A percentile compares a stretch with the other conserved stretches of the same genome.
These are phyloP conservation scores for Octopus bimaculoides DNA, from an alignment of 1,140 invertebrate genomes.

Conservation along the genomic window DNA sequence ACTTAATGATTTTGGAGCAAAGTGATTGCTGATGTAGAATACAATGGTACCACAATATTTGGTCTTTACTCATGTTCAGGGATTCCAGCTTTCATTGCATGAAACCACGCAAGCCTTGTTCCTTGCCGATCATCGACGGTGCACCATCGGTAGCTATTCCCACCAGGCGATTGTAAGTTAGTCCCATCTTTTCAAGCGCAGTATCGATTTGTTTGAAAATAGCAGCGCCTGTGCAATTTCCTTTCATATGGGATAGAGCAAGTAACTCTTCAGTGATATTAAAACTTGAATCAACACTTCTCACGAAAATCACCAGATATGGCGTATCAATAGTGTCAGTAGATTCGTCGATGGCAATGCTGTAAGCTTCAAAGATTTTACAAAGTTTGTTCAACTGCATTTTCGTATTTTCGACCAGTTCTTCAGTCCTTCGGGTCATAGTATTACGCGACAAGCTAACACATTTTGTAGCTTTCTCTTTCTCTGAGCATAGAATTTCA, in stretches of 20 bases:
- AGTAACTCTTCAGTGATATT: slow-evolving; percentile 1
- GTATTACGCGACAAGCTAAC: too few relatives aligned
- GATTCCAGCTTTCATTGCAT: too few relatives aligned
- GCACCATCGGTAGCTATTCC: background rate
- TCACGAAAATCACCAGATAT: background rate
- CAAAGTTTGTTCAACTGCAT: too few relatives aligned
- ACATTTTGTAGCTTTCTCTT: too few relatives aligned
- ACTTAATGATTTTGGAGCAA: background rate
- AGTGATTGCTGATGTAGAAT: background rate
- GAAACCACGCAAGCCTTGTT: background rate
- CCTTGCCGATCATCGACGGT: background rate
- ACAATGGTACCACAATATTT: too few relatives aligned
- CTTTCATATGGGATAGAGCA: background rate
- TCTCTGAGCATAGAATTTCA: too few relatives aligned
- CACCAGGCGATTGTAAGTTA: background rate
- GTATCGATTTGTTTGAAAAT: background rate
- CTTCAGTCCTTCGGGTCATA: too few relatives aligned
- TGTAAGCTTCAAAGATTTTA: too few relatives aligned
- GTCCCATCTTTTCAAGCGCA: background rate
- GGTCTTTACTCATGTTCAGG: too few relatives aligned
- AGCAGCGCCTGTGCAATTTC: background rate
- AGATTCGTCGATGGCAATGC: background rate
- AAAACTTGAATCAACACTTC: background rate
- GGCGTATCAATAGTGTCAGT: background rate
- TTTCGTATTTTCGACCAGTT: too few relatives aligned